Conservation (phyloP, 2,113 vertebrate genomes). For the Oxyura jamaicensis region DNA sequence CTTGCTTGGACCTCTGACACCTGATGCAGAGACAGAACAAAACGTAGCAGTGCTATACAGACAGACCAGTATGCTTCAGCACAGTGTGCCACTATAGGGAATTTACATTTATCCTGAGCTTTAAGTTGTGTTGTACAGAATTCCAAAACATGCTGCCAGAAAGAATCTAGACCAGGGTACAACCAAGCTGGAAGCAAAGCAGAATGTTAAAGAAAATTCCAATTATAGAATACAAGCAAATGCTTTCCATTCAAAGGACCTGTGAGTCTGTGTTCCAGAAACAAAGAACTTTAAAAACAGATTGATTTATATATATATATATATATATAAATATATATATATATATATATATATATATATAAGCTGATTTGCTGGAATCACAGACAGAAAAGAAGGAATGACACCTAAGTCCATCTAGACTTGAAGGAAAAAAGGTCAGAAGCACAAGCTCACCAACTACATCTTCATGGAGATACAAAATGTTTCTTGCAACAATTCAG, state of each 20-base stretch:
- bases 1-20: background rate
- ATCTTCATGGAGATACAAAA: background rate
- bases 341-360: background rate
- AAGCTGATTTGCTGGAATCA: background rate
- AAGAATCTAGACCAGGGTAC: background rate
- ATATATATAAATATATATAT: background rate
- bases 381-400: background rate
- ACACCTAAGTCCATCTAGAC: fast-evolving
- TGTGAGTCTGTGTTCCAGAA: background rate
- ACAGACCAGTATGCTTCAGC: background rate
- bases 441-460: background rate
- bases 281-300: background rate
- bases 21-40: background rate
- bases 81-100: background rate
- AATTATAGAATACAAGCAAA: background rate
- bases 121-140: background rate
- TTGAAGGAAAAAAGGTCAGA: background rate
- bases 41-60: background rate
- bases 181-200: background rate
- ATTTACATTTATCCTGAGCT: background rate
- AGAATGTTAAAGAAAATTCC: background rate
- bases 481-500: background rate
- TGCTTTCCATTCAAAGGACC: background rate
- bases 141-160: background rate
- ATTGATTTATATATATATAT: background rate